Evolutionary conservation across 2,113 vertebrate species (phyloP).

Genomic region (Elachura formosa): DNA sequence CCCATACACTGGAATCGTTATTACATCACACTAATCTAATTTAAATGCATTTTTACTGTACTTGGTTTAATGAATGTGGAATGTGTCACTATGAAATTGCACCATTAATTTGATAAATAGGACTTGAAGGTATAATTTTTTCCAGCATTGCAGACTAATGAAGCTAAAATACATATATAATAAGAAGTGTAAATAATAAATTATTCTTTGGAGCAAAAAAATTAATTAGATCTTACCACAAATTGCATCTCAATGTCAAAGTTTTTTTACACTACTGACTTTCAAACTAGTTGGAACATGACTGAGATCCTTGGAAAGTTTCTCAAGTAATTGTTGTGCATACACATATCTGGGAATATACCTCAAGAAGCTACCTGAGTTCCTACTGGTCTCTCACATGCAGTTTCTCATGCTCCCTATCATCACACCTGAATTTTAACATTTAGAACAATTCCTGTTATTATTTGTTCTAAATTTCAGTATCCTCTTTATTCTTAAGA

Average conservation of each 20-base stretch:
- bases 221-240: slow-evolving; percentile 83
- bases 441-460: slow-evolving; percentile 42
- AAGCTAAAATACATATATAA: slow-evolving; percentile 89
- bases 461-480: slow-evolving; percentile 34
- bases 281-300: slow-evolving; percentile 74
- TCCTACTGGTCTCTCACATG: slow-evolving; percentile 28
- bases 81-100: slow-evolving; percentile 86
- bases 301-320: slow-evolving; percentile 65
- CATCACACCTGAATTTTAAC: slow-evolving; percentile 23
- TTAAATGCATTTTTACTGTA: slow-evolving; percentile 85
- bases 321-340: slow-evolving; percentile 50
- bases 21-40: slow-evolving; percentile 87
- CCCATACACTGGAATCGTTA: slow-evolving; percentile 71
- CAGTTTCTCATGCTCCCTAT: background rate
- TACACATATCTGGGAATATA: slow-evolving; percentile 32
- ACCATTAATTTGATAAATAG: slow-evolving; percentile 88
- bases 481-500: slow-evolving; percentile 41
- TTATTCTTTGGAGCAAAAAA: slow-evolving; percentile 86
- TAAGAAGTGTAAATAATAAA: slow-evolving; percentile 88
- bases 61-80: slow-evolving; percentile 85
- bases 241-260: slow-evolving; percentile 80
- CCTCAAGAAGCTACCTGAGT: slow-evolving; percentile 36
- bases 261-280: slow-evolving; percentile 73
- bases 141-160: slow-evolving; percentile 85
- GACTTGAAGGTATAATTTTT: slow-evolving; percentile 88